These are phyloP conservation scores for Macrostomum lignano DNA, from an alignment of 1,140 invertebrate genomes.

Conservation along the genomic window DNA sequence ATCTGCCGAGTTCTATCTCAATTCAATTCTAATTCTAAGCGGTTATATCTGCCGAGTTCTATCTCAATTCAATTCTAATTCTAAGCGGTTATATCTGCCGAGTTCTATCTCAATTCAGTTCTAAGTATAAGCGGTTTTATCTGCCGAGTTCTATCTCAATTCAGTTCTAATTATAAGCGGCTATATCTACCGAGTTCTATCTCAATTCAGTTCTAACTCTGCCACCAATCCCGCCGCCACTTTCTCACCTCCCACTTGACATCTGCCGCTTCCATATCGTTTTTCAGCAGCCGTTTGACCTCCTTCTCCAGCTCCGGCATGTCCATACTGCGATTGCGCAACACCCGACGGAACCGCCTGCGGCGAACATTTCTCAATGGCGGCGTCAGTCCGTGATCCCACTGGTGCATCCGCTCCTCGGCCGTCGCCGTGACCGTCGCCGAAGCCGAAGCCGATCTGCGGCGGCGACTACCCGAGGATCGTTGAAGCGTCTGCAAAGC, in stretches of 20 bases:
- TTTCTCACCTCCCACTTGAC: slow-evolving; percentile 67
- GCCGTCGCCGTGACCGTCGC: neutral
- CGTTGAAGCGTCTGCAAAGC: neutral
- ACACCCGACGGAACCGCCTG: slow-evolving; percentile 71
- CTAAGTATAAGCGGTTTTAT: too few species aligned
- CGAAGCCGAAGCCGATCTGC: slow-evolving; percentile 3
- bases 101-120: too few species aligned
- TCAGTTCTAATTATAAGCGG: too few species aligned
- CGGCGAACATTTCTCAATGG: slow-evolving; percentile 75
- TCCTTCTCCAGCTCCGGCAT: slow-evolving; percentile 91
- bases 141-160: too few species aligned
- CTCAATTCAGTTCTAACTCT: too few species aligned
- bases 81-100: too few species aligned
- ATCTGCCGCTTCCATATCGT: slow-evolving; percentile 62
- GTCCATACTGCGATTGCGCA: slow-evolving; percentile 77
- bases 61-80: too few species aligned
- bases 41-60: too few species aligned
- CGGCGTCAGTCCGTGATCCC: slow-evolving; percentile 37
- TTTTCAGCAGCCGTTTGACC: slow-evolving; percentile 52
- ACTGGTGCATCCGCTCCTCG: slow-evolving; percentile 5
- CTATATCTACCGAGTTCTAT: too few species aligned
- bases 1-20: too few species aligned
- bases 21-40: too few species aligned
- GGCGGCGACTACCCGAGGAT: slow-evolving; percentile 5
- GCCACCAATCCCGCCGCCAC: too few species aligned